phyloP scores from a whole-genome alignment of 2,888 invertebrate species.

The Hydrotaea diabolus region DNA sequence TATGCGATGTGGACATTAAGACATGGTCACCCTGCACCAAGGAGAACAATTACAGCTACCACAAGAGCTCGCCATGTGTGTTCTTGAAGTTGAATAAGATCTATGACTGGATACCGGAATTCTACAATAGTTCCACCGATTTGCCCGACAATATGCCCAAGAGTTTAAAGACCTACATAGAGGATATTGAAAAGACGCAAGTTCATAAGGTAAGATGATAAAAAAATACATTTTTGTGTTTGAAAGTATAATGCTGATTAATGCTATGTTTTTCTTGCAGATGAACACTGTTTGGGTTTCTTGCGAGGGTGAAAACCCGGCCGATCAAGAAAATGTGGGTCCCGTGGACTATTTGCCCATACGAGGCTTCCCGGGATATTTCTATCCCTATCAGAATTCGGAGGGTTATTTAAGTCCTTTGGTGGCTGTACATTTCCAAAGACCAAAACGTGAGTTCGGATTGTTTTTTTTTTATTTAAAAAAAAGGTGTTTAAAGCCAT shows the following conservation, averaged over 20 bases:
- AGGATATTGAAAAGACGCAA: conserved; percentile 80
- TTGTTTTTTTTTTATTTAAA: too few species aligned
- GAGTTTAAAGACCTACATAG: conserved; percentile 86
- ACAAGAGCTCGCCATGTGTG: conserved; percentile 95
- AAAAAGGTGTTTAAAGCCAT: too few species aligned
- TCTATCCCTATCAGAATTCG: conserved; percentile 93
- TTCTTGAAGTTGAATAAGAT: conserved; percentile 98
- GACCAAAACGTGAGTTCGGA: conserved; percentile 87
- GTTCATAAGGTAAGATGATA: conserved; percentile 80
- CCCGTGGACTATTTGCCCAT: conserved; percentile 90
- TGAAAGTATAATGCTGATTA: conserved; percentile 84
- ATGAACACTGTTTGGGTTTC: conserved; percentile 94
- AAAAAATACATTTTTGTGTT: conserved; percentile 74
- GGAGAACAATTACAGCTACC: conserved; percentile 93
- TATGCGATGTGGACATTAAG: conserved; percentile 93
- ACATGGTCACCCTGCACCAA: conserved; percentile 90
- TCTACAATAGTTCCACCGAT: conserved; percentile 86
- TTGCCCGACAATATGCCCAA: conserved; percentile 89
- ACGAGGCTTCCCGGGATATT: conserved; percentile 93
- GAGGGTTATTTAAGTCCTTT: conserved; percentile 94
- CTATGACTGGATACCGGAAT: conserved; percentile 93
- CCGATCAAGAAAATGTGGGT: conserved; percentile 95
- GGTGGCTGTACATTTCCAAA: conserved; percentile 91
- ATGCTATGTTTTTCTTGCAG: conserved; percentile 79
- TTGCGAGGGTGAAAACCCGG: conserved; percentile 96